Evolutionary conservation across 2,113 vertebrate species (phyloP).

Genomic region (Micronycteris hirsuta): DNA sequence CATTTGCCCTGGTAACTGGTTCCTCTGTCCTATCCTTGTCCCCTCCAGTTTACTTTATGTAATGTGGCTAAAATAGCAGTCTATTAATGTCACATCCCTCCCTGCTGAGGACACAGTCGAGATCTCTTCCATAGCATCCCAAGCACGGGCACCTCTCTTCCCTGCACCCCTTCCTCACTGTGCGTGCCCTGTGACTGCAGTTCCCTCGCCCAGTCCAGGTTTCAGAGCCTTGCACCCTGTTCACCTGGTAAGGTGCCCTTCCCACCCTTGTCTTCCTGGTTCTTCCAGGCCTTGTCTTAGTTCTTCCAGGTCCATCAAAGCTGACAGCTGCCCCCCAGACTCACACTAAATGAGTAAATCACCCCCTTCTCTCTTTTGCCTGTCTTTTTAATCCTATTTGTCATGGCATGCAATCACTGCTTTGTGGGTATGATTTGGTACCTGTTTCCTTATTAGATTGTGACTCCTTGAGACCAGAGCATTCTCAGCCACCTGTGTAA

Average conservation of each 20-base stretch:
- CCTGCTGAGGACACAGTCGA: neutral
- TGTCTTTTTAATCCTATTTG: neutral
- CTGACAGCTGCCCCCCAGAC: too few species aligned
- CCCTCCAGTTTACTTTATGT: neutral
- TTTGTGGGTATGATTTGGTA: neutral
- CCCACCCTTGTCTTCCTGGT: neutral
- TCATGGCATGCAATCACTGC: neutral
- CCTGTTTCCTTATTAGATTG: neutral
- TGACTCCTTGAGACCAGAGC: too few species aligned
- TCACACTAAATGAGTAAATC: neutral
- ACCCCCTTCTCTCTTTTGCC: neutral
- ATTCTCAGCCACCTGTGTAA: neutral
- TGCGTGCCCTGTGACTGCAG: accelerated
- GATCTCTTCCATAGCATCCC: neutral
- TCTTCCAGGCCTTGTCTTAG: too few species aligned
- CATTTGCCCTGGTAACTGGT: neutral
- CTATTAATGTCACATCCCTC: neutral
- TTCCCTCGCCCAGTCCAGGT: accelerated
- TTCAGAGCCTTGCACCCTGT: accelerated
- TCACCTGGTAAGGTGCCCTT: neutral
- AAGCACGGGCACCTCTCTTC: accelerated
- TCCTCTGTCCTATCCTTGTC: neutral
- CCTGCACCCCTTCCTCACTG: neutral
- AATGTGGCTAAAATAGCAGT: neutral
- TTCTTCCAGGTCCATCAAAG: neutral